These are phyloP conservation scores for Dermatemys mawii DNA, from an alignment of 2,113 vertebrate species.

Conservation along the genomic window DNA sequence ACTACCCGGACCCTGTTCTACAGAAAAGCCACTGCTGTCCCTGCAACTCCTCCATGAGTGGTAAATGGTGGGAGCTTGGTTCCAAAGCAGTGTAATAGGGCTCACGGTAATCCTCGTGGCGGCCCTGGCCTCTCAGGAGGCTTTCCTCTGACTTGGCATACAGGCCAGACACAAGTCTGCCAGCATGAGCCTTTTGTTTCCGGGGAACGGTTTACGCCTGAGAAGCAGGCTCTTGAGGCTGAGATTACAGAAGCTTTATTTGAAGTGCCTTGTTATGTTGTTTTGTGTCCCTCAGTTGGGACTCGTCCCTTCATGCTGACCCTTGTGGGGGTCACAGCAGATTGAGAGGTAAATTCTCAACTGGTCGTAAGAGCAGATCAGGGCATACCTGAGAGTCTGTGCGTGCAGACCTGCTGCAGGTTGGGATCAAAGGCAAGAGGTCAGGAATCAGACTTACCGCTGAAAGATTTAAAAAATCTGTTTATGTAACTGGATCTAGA, in stretches of 20 bases:
- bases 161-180: not conserved
- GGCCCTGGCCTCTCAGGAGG: accelerated
- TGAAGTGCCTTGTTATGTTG: not conserved
- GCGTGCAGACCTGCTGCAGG: not conserved
- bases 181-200: not conserved
- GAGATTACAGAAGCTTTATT: not conserved
- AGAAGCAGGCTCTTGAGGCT: not conserved
- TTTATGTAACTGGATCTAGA: not conserved
- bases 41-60: not conserved
- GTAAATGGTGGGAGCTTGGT: not conserved
- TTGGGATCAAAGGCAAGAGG: not conserved
- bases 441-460: accelerated
- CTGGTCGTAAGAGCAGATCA: not conserved
- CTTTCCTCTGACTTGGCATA: not conserved
- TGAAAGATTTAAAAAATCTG: not conserved
- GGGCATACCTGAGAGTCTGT: too few relatives aligned
- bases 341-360: accelerated
- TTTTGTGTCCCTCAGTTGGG: not conserved
- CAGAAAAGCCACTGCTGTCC: not conserved
- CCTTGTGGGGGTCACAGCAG: not conserved
- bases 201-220: not conserved
- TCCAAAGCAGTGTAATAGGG: not conserved
- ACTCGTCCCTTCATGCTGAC: not conserved
- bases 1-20: not conserved
- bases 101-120: not conserved